Conservation (phyloP, 1,140 invertebrate species). For the Stegodyphus mimosarum region DNA sequence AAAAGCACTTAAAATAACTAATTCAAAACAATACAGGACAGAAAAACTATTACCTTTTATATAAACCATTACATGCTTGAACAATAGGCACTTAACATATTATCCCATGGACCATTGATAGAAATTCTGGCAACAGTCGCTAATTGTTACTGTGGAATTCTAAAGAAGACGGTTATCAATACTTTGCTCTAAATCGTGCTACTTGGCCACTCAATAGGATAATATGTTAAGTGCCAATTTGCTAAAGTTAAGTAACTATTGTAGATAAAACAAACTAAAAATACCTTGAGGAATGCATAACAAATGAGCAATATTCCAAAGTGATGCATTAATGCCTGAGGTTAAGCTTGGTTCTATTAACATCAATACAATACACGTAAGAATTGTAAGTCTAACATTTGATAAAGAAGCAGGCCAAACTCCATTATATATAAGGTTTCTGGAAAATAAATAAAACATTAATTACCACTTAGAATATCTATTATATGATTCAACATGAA, state of each 20-base stretch:
- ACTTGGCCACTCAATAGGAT: background rate
- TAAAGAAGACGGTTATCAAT: too few relatives aligned
- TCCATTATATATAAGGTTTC: conserved; percentile 70
- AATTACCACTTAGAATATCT: background rate
- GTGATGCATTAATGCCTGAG: conserved; percentile 61
- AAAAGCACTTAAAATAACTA: too few relatives aligned
- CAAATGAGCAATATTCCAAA: conserved; percentile 63
- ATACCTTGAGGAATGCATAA: conserved; percentile 64
- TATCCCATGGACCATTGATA: too few relatives aligned
- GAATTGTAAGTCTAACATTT: conserved; percentile 68
- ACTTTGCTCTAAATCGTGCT: too few relatives aligned
- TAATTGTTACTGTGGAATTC: too few relatives aligned
- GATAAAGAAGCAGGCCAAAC: conserved; percentile 71
- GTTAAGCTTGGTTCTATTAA: conserved; percentile 64
- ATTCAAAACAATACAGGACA: too few relatives aligned
- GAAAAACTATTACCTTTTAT: too few relatives aligned
- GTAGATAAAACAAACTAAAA: background rate
- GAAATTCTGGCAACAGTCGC: too few relatives aligned
- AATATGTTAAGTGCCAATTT: background rate
- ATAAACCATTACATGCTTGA: too few relatives aligned
- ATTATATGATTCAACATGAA: too few relatives aligned
- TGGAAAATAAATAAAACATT: conserved; percentile 62
- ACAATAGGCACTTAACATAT: too few relatives aligned
- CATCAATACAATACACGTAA: conserved; percentile 65
- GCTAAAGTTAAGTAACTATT: background rate